These are phyloP conservation scores for Spinibarbus caldwelli DNA, from an alignment of 2,797 vertebrate genomes.

Conservation along the genomic window DNA sequence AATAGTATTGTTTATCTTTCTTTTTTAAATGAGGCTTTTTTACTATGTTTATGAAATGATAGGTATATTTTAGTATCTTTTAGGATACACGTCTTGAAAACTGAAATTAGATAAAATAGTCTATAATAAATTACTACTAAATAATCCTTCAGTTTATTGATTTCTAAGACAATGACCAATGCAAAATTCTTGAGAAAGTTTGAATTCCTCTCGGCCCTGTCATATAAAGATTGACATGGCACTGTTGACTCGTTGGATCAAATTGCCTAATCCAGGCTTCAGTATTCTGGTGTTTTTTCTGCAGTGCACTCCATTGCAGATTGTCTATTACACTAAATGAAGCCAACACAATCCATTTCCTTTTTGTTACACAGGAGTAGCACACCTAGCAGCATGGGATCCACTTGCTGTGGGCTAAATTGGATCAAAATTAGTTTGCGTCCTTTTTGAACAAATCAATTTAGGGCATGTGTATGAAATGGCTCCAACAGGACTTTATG, in stretches of 20 bases:
- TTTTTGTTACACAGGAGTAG: slow-evolving; percentile 64
- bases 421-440: slow-evolving; percentile 72
- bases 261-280: slow-evolving; percentile 20
- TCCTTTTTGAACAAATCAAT: slow-evolving; percentile 67
- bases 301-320: slow-evolving; percentile 60
- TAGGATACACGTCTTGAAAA: not conserved
- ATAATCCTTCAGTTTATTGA: not conserved
- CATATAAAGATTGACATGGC: not conserved
- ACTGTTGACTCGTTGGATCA: slow-evolving; percentile 1
- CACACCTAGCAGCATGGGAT: slow-evolving; percentile 60
- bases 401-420: slow-evolving; percentile 65
- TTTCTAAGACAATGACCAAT: not conserved
- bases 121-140: too few species aligned
- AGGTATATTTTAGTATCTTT: not conserved
- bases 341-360: slow-evolving; percentile 65
- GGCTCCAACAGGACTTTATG: slow-evolving; percentile 33
- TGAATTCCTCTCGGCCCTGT: not conserved
- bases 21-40: not conserved
- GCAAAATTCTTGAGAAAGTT: not conserved
- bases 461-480: slow-evolving; percentile 61
- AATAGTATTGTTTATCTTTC: not conserved
- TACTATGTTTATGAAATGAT: not conserved
- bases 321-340: slow-evolving; percentile 60
- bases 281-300: slow-evolving; percentile 41
- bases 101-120: not conserved